Percentiles rank a stretch among this genome's conserved stretches.
These are phyloP conservation scores for Aselliscus stoliczkanus DNA, from an alignment of 2,797 vertebrate genomes.

Conservation along the genomic window DNA sequence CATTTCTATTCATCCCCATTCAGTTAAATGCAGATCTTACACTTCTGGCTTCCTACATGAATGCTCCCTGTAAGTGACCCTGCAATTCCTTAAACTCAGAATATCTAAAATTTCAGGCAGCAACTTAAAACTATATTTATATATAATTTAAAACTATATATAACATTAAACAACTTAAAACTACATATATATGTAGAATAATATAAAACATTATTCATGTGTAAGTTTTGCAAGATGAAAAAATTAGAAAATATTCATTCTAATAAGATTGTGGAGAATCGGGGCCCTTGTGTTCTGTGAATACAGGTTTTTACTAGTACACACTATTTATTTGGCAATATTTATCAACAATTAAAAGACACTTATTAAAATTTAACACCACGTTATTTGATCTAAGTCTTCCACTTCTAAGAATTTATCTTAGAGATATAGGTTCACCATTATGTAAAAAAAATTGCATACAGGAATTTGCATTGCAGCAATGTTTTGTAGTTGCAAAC, in stretches of 20 bases:
- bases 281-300: background rate
- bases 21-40: background rate
- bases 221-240: background rate
- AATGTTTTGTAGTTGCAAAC: background rate
- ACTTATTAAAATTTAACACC: background rate
- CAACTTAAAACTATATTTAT: background rate
- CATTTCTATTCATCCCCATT: background rate
- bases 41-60: background rate
- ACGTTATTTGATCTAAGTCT: background rate
- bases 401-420: slow-evolving; percentile 31
- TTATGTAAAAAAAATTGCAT: background rate
- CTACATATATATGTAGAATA: background rate
- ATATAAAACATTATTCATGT: background rate
- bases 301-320: background rate
- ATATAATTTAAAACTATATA: background rate
- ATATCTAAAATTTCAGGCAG: background rate
- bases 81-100: background rate
- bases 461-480: background rate
- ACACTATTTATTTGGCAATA: background rate
- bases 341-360: background rate
- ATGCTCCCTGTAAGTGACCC: background rate
- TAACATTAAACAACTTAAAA: background rate
- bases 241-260: background rate
- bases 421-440: background rate
- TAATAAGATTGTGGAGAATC: background rate